Base-by-base conservation (phyloP, 2,888 invertebrate genomes). In the Cerceris ruficornis region DNA sequence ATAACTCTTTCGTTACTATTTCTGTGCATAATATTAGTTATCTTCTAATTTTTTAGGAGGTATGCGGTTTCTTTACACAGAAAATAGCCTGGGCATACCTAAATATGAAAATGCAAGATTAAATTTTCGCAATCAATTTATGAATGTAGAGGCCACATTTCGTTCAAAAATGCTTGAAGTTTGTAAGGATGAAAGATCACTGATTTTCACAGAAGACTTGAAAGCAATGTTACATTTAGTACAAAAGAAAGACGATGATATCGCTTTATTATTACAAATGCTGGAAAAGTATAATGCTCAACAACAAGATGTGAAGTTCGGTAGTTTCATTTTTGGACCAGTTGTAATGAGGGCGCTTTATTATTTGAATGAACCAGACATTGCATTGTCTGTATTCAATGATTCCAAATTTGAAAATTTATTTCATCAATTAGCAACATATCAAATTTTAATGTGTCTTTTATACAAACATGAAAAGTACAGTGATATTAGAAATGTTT, bases 171-270 rank as follows among this genome's bases (percentile, higher is more conserved):
- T 97, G 96, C 91, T 87, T 11, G 94, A 95, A 67, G 92, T 94
- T 0, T 84, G 92, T 4, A 93, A 94, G 14, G 90, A 93, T 0
- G 82, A 90, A 0, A 94, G 94, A 77, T 94, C 94, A 83, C 95
- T 96, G 94, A 94, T 97, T 80, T 97, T 97, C 88, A 96, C 97
- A 7, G 97, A 97, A 93, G 97, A 97, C 92, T 92, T 97, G 11
- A 97, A 97, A 91, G 96, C 96, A 89, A 96, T 97, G 95, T 90
- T 96, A 6, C 95, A 97, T 88, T 91, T 97, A 67, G 94, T 94
- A 2, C 94, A 95, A 75, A 94, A 94, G 42, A 93, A 93, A 46
- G 90, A 93, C 4, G 90, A 93, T 9, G 97, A 97, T 90, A 82
- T 96, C 13, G 92, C 95, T 7, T 92, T 97, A 15, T 90, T 96